phyloP scores from a whole-genome alignment of 2,888 invertebrate species.

The Ferdinandea cuprea region DNA sequence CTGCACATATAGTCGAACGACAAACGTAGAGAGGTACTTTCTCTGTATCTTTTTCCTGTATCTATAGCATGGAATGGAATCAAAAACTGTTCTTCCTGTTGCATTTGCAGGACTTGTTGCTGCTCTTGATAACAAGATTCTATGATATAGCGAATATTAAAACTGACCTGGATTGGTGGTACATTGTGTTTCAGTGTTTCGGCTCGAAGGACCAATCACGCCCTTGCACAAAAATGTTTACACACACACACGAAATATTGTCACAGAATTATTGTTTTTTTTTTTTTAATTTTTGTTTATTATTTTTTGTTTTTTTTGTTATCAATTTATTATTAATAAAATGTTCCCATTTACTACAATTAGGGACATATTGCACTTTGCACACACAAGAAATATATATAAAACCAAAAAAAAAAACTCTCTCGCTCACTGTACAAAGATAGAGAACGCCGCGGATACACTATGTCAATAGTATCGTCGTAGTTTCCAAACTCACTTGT shows the following conservation, averaged over 20 bases:
- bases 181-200: conserved; percentile 17
- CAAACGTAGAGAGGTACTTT: conserved; percentile 49
- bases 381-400: no score
- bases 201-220: conserved; percentile 45
- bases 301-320: neutral
- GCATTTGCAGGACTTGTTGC: conserved; percentile 69
- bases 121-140: conserved; percentile 31
- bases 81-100: conserved; percentile 52
- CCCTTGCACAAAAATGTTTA: neutral
- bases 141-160: neutral
- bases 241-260: neutral
- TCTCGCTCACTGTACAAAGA: conserved; percentile 32
- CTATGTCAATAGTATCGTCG: conserved; percentile 78
- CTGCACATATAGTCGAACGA: conserved; percentile 19
- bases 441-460: conserved; percentile 55
- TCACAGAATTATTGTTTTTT: neutral
- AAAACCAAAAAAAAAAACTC: conserved; percentile 5
- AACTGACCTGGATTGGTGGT: conserved; percentile 32
- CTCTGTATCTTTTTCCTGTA: conserved; percentile 49
- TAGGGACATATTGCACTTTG: conserved; percentile 40
- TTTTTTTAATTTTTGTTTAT: neutral
- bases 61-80: conserved; percentile 29
- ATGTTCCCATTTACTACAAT: conserved; percentile 18
- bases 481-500: conserved; percentile 83
- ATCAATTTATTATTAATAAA: conserved; percentile 9